A percentile compares a stretch with the other conserved stretches of the same genome.
Conservation (phyloP, 2,113 vertebrate species). For the Nibea coibor region DNA sequence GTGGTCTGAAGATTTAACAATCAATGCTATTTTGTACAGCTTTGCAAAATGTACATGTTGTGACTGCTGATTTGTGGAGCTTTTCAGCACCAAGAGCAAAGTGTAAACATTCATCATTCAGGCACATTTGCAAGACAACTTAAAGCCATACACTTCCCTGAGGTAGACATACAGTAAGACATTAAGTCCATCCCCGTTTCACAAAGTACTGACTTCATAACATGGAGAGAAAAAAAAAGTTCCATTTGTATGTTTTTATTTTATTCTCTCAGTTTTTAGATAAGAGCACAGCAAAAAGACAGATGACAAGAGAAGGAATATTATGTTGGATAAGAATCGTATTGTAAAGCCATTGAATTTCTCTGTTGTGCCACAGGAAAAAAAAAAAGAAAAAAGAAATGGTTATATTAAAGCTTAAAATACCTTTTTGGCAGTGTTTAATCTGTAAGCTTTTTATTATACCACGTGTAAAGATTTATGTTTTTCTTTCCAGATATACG, state of each 20-base stretch:
- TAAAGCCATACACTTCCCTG: conserved; percentile 85
- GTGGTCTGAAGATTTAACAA: conserved; percentile 84
- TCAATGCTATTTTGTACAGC: conserved; percentile 84
- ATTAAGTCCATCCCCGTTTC: conserved; percentile 46
- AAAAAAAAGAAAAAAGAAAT: conserved; percentile 46
- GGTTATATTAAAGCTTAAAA: conserved; percentile 75
- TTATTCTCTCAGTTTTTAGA: conserved; percentile 63
- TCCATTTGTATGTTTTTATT: conserved; percentile 68
- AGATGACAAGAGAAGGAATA: conserved; percentile 50
- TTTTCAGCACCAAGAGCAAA: conserved; percentile 79
- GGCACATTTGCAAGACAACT: conserved; percentile 76
- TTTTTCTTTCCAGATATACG: conserved; percentile 49
- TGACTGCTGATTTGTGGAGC: conserved; percentile 84
- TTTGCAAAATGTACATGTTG: conserved; percentile 83
- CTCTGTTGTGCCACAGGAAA: conserved; percentile 64
- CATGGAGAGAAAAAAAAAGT: conserved; percentile 18
- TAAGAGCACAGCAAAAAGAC: conserved; percentile 73
- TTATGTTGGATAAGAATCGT: conserved; percentile 67
- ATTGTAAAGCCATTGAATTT: conserved; percentile 77
- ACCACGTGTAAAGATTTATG: conserved; percentile 52
- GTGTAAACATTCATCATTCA: conserved; percentile 77
- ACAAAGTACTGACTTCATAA: conserved; percentile 35
- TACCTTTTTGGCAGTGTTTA: conserved; percentile 71
- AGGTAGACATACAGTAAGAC: conserved; percentile 72
- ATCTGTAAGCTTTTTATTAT: conserved; percentile 67